These are phyloP conservation scores for Todiramphus saurophagus DNA, from an alignment of 2,113 vertebrate genomes.

Conservation along the genomic window DNA sequence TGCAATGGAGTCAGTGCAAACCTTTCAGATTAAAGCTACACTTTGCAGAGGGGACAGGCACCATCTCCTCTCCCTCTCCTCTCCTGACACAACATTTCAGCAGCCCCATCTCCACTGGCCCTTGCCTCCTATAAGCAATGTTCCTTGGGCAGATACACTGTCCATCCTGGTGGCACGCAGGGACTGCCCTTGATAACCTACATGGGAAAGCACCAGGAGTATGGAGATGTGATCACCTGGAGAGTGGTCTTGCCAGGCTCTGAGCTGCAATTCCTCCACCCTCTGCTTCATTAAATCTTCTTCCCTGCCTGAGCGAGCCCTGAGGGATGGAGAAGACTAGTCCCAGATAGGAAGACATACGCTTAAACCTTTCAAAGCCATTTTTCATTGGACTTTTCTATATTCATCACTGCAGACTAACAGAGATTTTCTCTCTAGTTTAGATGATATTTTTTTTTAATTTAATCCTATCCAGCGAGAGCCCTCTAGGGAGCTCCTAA, in stretches of 20 bases:
- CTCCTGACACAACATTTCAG: neutral
- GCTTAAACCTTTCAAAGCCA: constrained; percentile 65
- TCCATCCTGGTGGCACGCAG: neutral
- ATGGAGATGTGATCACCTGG: neutral
- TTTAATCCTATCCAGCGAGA: constrained; percentile 67
- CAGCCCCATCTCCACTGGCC: neutral
- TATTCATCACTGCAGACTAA: constrained; percentile 52
- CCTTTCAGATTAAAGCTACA: neutral
- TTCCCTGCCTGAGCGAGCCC: constrained; percentile 4
- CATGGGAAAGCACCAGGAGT: neutral
- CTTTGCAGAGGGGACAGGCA: neutral
- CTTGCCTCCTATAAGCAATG: neutral
- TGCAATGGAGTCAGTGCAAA: neutral
- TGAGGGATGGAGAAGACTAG: neutral
- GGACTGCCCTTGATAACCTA: neutral
- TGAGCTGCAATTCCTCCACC: neutral
- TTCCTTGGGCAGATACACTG: neutral
- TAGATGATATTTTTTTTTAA: constrained; percentile 53
- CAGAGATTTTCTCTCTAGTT: constrained; percentile 44
- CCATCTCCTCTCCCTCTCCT: neutral
- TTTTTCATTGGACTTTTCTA: constrained; percentile 68
- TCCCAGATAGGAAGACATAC: neutral
- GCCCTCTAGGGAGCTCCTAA: constrained; percentile 58
- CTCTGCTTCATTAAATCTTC: constrained; percentile 61
- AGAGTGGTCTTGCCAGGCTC: neutral